Base-by-base conservation (phyloP, 2,113 vertebrate species). In the Typhlomys cinereus region DNA sequence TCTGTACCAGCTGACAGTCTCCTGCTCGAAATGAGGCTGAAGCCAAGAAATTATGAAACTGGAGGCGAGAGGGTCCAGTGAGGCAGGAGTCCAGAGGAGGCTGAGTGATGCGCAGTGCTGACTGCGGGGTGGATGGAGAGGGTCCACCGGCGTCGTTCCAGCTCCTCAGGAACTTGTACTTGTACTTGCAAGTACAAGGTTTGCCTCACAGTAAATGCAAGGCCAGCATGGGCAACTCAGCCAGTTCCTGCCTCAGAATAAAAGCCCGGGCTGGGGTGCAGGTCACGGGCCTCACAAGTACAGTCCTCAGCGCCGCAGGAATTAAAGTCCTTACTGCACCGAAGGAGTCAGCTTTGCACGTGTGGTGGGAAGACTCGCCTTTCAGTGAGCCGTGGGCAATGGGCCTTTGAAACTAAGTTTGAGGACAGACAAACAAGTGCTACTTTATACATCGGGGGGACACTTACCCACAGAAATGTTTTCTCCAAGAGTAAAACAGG, bases 311-410 rank as follows among this genome's bases (percentile, higher is more conserved):
- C 39, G 57, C n/a, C 54, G 23, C 50, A 31, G 70, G 36, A 17
- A 39, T 21, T n/a, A n/a, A n/a, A n/a, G n/a, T n/a, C n/a, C n/a
- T n/a, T n/a, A n/a, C n/a, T n/a, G n/a, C n/a, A n/a, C n/a, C n/a
- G n/a, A 94, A 76, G 64, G 64, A n/a, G 84, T 85, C 57, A 85
- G 41, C 61, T 48, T 79, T 79, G 70, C 70, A 34, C 54, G 92
- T 17, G 10, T 90, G 4, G 18, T 82, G n/a, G n/a, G 36, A 36
- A 89, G n/a, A 34, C 21, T 87, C 57, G 54, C 50, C 8, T 83
- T 27, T 76, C 57, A 34, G 79, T 31, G 31, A 34, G 61, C 41
- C 29, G 3, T 59, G 85, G 27, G 50, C 6, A 52, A n/a, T 78
- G 4, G 84, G 57, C 82, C 34, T 86, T 80, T 83, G 69, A 92